These are phyloP conservation scores for Lagocephalus sceleratus DNA, from an alignment of 2,797 vertebrate species.

Conservation along the genomic window DNA sequence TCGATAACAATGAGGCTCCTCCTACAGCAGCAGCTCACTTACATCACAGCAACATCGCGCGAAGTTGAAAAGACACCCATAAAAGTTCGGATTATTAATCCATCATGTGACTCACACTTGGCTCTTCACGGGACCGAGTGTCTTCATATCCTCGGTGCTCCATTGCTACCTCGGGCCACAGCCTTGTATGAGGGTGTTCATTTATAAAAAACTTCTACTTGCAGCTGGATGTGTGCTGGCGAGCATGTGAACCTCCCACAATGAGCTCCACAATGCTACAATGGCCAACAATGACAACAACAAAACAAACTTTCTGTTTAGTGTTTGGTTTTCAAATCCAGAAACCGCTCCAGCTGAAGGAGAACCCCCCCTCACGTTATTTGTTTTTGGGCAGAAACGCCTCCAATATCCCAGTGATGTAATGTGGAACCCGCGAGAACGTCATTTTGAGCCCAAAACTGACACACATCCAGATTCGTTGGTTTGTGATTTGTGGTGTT, in stretches of 20 bases:
- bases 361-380: constrained; percentile 17
- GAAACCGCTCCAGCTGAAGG: constrained; percentile 55
- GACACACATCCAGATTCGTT: not conserved
- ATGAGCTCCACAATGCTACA: constrained; percentile 61
- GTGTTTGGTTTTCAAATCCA: constrained; percentile 56
- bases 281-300: constrained; percentile 47
- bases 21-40: not conserved
- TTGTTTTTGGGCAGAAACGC: constrained; percentile 37
- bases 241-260: constrained; percentile 65
- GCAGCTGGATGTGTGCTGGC: constrained; percentile 39
- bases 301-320: constrained; percentile 35
- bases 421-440: constrained; percentile 38
- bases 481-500: not conserved
- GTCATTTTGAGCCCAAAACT: not conserved
- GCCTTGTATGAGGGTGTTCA: constrained; percentile 35
- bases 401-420: constrained; percentile 9
- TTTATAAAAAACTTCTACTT: constrained; percentile 67
- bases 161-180: constrained; percentile 51
- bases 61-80: not conserved
- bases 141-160: constrained; percentile 37
- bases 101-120: constrained; percentile 37
- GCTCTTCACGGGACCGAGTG: constrained; percentile 10
- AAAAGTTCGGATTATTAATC: not conserved
- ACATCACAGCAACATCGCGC: not conserved
- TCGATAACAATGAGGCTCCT: constrained; percentile 7